Base-by-base conservation (phyloP, 2,797 vertebrate species). In the Muraenolepis orangiensis region DNA sequence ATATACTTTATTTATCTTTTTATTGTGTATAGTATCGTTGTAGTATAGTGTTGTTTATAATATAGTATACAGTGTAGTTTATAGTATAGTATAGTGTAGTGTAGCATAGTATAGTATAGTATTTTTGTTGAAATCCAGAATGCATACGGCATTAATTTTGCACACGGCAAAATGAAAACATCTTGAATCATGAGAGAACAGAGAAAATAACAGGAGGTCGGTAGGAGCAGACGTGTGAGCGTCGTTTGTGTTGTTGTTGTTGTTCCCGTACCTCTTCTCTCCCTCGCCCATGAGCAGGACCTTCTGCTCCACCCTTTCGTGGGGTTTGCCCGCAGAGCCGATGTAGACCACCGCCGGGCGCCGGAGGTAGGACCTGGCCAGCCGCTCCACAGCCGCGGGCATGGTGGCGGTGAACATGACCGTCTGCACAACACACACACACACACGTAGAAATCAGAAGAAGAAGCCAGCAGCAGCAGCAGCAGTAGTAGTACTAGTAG, bases 381-480 rank as follows among this genome's bases (percentile, higher is more conserved):
- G 89, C 6, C 98, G 92, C 87, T 99, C 98, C 86, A 99, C 98
- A 0, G 98, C 96, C 0, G 98, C 90, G 0, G 98, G 98, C 98
- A 99, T 99, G 11, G 98, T 99, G 72, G 98, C 98, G 0, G 98
- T 99, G 92, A 99, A 99, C 98, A 99, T 99, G 87, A 99, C 97
- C 0, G 98, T 99, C 98, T 99, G 82, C 0, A 42, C 72, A 74
- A 71, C 57, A 61, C 57, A 61, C 57, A 64, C 57, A 61, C n/a
- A 12, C 42, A 51, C n/a, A 26, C 57, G 12, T 10, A 20, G 3
- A 18, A 5, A 29, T 67, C 16, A 67, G 29, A 29, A 67, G 29
- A 67, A 18, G 30, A 31, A 29, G 23, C 57, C 18, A 40, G 12
- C 38, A 40, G 12, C n/a, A n/a, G n/a, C n/a, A n/a, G n/a, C n/a